A percentile compares a stretch with the other conserved stretches of the same genome.
Evolutionary conservation across 2,888 invertebrate species (phyloP).

Genomic region (Andrena bucephala): DNA sequence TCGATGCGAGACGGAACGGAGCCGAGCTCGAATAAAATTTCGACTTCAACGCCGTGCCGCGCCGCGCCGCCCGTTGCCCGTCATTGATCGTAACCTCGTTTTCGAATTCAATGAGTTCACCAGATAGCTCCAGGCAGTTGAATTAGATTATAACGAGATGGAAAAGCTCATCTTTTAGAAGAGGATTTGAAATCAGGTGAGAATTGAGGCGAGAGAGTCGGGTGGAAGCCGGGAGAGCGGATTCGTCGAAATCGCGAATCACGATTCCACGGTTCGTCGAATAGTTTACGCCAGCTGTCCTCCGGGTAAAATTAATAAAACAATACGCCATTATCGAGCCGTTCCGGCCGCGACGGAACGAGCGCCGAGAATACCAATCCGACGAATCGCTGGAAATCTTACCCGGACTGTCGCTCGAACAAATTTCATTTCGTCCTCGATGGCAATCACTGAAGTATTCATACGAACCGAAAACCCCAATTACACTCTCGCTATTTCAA

Average conservation of each 20-base stretch:
- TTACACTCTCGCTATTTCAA: slow-evolving; percentile 42
- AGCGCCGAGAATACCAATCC: slow-evolving; percentile 74
- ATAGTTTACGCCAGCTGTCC: slow-evolving; percentile 19
- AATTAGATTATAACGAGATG: no score
- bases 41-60: background rate
- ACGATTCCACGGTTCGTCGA: slow-evolving; percentile 48
- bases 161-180: no score
- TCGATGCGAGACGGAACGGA: slow-evolving; percentile 52
- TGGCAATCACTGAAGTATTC: slow-evolving; percentile 83
- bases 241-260: slow-evolving; percentile 35
- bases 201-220: background rate
- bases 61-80: slow-evolving; percentile 22
- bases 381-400: slow-evolving; percentile 59
- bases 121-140: no score
- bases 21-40: slow-evolving; percentile 35
- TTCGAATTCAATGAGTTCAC: background rate
- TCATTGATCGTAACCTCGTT: slow-evolving; percentile 25
- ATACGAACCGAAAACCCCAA: slow-evolving; percentile 67
- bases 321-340: slow-evolving; percentile 79
- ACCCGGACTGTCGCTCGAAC: slow-evolving; percentile 71
- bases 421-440: slow-evolving; percentile 82
- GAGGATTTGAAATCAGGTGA: background rate
- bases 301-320: slow-evolving; percentile 78
- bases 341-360: slow-evolving; percentile 59
- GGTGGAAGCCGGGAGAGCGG: background rate